A percentile compares a stretch with the other conserved stretches of the same genome.
Conservation (phyloP, 1,140 invertebrate genomes). For the Heliothis subflexa region DNA sequence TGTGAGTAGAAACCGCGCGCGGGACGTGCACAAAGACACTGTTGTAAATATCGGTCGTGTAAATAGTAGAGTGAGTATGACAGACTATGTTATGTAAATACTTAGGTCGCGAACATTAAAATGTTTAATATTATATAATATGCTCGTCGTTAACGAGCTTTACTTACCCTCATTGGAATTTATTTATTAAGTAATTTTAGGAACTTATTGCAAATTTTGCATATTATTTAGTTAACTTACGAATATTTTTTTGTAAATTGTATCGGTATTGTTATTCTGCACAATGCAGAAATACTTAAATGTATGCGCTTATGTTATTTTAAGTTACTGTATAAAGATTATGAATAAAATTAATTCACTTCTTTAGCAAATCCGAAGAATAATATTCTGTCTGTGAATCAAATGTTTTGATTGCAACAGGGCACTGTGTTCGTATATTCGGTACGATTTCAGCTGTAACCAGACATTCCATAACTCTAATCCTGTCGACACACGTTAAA, state of each 20-base stretch:
- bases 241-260: constrained; percentile 83
- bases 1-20: constrained; percentile 65
- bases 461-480: constrained; percentile 80
- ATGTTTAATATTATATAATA: constrained; percentile 56
- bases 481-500: constrained; percentile 63
- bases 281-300: constrained; percentile 86
- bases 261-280: constrained; percentile 86
- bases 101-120: constrained; percentile 57
- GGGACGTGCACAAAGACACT: constrained; percentile 72
- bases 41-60: constrained; percentile 71
- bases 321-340: constrained; percentile 77
- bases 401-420: constrained; percentile 42
- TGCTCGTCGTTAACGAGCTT: constrained; percentile 54
- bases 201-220: constrained; percentile 69
- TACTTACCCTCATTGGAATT: constrained; percentile 63
- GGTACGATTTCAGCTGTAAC: constrained; percentile 57
- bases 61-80: constrained; percentile 58
- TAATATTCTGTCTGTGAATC: constrained; percentile 23
- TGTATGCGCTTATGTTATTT: constrained; percentile 85
- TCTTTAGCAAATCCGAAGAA: constrained; percentile 72
- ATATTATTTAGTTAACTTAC: constrained; percentile 73
- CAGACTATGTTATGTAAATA: constrained; percentile 61
- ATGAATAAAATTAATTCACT: constrained; percentile 63
- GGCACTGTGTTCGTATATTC: constrained; percentile 47
- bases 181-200: constrained; percentile 83